These are phyloP conservation scores for Allygus modestus DNA, from an alignment of 2,888 invertebrate genomes.

Conservation along the genomic window DNA sequence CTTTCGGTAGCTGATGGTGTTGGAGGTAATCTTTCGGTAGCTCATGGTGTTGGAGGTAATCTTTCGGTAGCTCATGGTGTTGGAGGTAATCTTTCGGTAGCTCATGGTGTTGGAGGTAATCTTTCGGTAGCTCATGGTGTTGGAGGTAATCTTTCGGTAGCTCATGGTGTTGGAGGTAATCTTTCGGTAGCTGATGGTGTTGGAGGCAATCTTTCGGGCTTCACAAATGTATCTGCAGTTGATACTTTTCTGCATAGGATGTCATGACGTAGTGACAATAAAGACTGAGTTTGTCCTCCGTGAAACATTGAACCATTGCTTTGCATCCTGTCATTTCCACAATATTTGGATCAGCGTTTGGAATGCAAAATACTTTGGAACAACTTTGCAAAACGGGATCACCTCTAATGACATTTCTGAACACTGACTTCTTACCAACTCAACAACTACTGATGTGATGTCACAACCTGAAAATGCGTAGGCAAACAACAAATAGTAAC, in stretches of 20 bases:
- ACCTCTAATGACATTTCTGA: not conserved
- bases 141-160: slow-evolving; percentile 7
- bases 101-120: slow-evolving; percentile 1
- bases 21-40: slow-evolving; percentile 7
- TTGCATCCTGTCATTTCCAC: not conserved
- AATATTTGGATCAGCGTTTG: not conserved
- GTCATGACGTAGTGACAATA: not conserved
- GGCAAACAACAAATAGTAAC: not conserved
- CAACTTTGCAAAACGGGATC: not conserved
- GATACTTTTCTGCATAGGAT: slow-evolving; percentile 1
- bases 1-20: slow-evolving; percentile 3
- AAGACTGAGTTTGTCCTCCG: not conserved
- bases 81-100: slow-evolving; percentile 7
- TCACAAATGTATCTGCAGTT: not conserved
- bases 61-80: not conserved
- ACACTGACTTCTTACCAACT: not conserved
- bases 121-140: not conserved
- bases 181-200: slow-evolving; percentile 3
- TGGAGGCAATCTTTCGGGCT: not conserved
- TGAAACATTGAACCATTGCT: slow-evolving; percentile 14
- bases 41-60: slow-evolving; percentile 1
- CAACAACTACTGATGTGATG: not conserved
- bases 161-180: slow-evolving; percentile 1
- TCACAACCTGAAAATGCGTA: not conserved
- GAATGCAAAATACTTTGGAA: slow-evolving; percentile 8